A percentile compares a stretch with the other conserved stretches of the same genome.
phyloP scores from a whole-genome alignment of 1,140 invertebrate genomes.

The Penaeus japonicus region DNA sequence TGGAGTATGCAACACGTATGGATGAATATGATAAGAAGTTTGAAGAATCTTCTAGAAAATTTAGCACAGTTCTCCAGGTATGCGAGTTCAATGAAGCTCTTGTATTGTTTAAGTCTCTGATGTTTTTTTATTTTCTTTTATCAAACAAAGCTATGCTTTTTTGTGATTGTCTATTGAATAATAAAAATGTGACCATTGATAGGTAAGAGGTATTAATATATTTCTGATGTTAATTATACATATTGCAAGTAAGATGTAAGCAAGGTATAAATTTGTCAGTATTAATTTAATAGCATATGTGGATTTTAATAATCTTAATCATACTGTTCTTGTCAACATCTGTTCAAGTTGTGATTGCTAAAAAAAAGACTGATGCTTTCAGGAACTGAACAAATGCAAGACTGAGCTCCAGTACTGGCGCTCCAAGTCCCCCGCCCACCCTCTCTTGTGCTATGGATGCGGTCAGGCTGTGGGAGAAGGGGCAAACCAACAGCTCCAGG shows the following conservation, averaged over 20 bases:
- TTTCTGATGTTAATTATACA: too few species aligned
- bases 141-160: too few species aligned
- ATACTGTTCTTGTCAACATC: not conserved
- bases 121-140: too few species aligned
- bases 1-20: constrained; percentile 81
- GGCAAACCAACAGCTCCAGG: constrained; percentile 33
- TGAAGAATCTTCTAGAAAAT: constrained; percentile 85
- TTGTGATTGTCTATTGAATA: too few species aligned
- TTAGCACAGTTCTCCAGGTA: constrained; percentile 85
- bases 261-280: too few species aligned
- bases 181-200: too few species aligned
- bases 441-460: constrained; percentile 37
- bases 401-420: constrained; percentile 89
- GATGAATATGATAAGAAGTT: constrained; percentile 91
- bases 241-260: too few species aligned
- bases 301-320: not conserved
- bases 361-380: constrained; percentile 32
- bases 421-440: constrained; percentile 79
- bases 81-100: constrained; percentile 42
- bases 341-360: not conserved
- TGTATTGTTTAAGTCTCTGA: too few species aligned
- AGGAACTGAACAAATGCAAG: constrained; percentile 89
- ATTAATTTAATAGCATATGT: not conserved
- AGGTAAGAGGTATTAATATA: too few species aligned
- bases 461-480: constrained; percentile 41